Percentiles rank a stretch among this genome's conserved stretches.
Evolutionary conservation across 2,797 vertebrate genomes (phyloP).

Genomic region (Botia almorhae): DNA sequence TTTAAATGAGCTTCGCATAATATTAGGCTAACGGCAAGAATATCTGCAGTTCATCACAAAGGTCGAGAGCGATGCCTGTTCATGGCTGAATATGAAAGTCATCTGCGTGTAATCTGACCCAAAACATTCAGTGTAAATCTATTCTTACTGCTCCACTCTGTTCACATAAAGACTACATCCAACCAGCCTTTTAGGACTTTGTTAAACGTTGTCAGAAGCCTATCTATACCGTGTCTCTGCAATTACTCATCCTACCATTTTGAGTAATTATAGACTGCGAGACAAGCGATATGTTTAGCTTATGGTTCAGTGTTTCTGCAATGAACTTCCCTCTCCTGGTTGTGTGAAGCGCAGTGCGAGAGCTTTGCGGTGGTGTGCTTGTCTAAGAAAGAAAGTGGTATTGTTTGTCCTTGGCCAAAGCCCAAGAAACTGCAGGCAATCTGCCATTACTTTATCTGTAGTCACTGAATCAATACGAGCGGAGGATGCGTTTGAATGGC

Average conservation of each 20-base stretch:
- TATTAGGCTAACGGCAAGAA: constrained; percentile 63
- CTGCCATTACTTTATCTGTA: constrained; percentile 63
- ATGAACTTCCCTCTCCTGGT: constrained; percentile 38
- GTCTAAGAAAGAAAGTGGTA: constrained; percentile 53
- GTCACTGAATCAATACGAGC: constrained; percentile 67
- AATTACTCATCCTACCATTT: constrained; percentile 52
- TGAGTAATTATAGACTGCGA: constrained; percentile 40
- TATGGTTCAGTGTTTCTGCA: constrained; percentile 40
- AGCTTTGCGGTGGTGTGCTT: constrained; percentile 42
- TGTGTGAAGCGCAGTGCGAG: constrained; percentile 15
- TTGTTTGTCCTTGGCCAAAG: constrained; percentile 65
- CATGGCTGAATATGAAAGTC: constrained; percentile 39
- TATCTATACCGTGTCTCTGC: constrained; percentile 37
- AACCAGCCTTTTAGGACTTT: constrained; percentile 39
- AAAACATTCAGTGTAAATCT: too few relatives aligned
- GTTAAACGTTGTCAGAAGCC: constrained; percentile 47
- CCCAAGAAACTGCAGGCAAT: constrained; percentile 54
- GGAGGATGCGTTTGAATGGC: constrained; percentile 59
- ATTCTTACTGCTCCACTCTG: too few relatives aligned
- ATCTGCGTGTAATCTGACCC: constrained; percentile 20
- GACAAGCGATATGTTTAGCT: constrained; percentile 50
- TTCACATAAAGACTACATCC: constrained; percentile 69
- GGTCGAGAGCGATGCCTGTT: constrained; percentile 19
- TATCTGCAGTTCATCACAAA: constrained; percentile 62
- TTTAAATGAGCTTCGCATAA: constrained; percentile 68